A percentile compares a stretch with the other conserved stretches of the same genome.
These are phyloP conservation scores for Melanerpes aurifrons DNA, from an alignment of 2,113 vertebrate species.

Conservation along the genomic window DNA sequence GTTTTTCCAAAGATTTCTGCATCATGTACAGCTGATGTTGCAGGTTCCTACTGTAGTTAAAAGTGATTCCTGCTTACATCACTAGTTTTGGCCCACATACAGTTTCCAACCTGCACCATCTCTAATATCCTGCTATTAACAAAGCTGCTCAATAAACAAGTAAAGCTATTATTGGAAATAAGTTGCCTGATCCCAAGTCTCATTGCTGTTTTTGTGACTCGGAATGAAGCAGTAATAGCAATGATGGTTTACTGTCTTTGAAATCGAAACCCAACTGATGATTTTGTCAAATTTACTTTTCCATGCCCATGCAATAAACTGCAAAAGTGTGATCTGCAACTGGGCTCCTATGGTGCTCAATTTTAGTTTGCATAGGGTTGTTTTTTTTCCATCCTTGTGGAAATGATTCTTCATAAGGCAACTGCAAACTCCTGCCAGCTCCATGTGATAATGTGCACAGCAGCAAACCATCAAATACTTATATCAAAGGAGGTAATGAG, in stretches of 20 bases:
- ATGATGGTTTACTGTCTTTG: not conserved
- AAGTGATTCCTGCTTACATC: not conserved
- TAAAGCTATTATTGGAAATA: not conserved
- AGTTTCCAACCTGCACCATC: not conserved
- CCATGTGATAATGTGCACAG: not conserved
- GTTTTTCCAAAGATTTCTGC: not conserved
- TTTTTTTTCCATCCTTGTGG: not conserved
- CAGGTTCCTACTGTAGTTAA: not conserved
- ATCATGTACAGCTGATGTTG: not conserved
- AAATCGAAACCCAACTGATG: not conserved
- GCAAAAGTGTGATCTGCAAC: not conserved
- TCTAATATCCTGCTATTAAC: not conserved
- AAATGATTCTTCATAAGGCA: conserved; percentile 17
- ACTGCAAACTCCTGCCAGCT: not conserved
- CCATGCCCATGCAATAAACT: not conserved
- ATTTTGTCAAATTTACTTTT: not conserved
- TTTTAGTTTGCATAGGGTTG: not conserved
- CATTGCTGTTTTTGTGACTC: not conserved
- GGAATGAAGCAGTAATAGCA: not conserved
- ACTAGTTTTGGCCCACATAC: not conserved
- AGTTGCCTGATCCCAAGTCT: not conserved
- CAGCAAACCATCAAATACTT: not conserved
- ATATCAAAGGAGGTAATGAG: conserved; percentile 21
- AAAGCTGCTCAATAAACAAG: not conserved
- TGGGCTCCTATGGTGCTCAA: not conserved